Evolutionary conservation across 2,113 vertebrate species (phyloP), one percentile per base, ranked within the genome.

Genomic region (Tylochromis polylepis): DNA sequence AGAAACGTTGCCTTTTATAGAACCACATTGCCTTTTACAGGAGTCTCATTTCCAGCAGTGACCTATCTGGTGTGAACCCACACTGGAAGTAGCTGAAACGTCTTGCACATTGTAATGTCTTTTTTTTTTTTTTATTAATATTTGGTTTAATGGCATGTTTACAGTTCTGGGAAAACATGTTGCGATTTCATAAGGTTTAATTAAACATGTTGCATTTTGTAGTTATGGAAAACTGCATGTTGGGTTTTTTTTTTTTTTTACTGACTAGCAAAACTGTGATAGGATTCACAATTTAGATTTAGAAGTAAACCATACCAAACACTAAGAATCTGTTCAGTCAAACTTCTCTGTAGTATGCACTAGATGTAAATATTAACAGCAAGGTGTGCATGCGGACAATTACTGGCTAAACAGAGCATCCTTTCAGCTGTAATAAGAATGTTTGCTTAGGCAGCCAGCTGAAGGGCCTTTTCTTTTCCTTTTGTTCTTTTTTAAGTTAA

Each of bases 1-100:
- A 31, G 49, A 31, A 70, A 49, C 87, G 5, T 88, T 82, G 11
- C 88, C 93, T 92, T 91, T 89, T 93, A 89, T 89, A 89, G 87
- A 34, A 36, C 7, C 58, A 12, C 67, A 31, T 27, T 16, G 11
- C 43, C 18, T 29, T 65, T 38, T 65, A 65, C 41, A 75, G 2
- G 3, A 29, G 83, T 15, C 9, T 10, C 43, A 20, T 16, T 38
- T 60, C n/a, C 62, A 49, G 36, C 67, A 3, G 57, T 72, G 86
- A 58, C 43, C 77, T 67, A 38, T 55, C 22, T 7, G 22, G 3
- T 1, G 10, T 79, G 57, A 87, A 83, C 60, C 43, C 57, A 16
- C 5, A 3, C 31, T 36, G 31, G 1, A 49, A 58, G 5, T 62
- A 16, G 1, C 11, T 7, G 12, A 36, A 11, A 49, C 24, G 57